A percentile compares a stretch with the other conserved stretches of the same genome.
These are phyloP conservation scores for Picus viridis DNA, from an alignment of 2,797 vertebrate genomes.

Conservation along the genomic window DNA sequence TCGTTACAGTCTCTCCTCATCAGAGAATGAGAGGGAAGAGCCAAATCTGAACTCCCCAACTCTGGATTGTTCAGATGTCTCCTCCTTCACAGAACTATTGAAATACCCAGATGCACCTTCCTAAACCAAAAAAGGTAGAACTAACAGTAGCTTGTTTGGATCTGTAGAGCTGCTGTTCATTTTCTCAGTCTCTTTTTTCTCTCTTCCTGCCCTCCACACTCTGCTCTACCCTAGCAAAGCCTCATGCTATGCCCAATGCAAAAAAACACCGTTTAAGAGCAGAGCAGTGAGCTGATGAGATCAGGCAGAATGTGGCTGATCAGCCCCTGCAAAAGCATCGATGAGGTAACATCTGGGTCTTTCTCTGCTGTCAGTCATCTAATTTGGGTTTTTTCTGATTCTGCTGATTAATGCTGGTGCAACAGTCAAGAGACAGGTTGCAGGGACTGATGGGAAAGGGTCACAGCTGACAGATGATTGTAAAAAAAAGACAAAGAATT, in stretches of 20 bases:
- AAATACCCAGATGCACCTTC: neutral
- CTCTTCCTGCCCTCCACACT: neutral
- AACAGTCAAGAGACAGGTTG: neutral
- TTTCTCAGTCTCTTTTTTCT: neutral
- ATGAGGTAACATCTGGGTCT: conserved; percentile 13
- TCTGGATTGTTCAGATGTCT: accelerated
- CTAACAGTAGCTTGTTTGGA: neutral
- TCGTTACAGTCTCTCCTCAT: accelerated
- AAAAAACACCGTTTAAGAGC: neutral
- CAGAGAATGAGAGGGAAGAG: neutral
- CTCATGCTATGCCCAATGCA: accelerated
- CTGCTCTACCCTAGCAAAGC: neutral
- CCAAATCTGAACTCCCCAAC: neutral
- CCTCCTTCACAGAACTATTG: neutral
- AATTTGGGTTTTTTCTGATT: neutral
- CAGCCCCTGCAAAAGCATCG: neutral
- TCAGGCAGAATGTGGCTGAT: neutral
- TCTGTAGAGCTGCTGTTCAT: neutral
- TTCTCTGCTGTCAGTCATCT: conserved; percentile 19
- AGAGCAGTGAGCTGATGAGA: accelerated
- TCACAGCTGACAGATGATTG: neutral
- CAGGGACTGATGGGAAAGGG: conserved; percentile 20
- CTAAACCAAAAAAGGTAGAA: neutral
- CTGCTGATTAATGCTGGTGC: conserved; percentile 5
- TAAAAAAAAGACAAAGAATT: neutral